Conservation (phyloP, 2,797 vertebrate species). For the Menidia menidia region DNA sequence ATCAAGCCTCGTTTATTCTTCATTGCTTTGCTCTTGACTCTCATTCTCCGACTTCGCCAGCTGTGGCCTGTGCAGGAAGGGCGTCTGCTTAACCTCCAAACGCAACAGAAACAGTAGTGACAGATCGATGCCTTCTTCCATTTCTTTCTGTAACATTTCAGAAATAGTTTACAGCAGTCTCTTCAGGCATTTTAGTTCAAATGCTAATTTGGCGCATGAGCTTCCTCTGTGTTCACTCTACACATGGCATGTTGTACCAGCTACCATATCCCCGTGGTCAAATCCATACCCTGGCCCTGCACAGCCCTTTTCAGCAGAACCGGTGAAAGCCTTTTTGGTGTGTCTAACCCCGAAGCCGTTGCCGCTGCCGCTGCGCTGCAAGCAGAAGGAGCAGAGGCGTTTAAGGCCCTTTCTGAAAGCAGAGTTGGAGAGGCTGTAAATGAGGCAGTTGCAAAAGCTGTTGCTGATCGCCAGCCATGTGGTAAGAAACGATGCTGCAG, state of each 20-base stretch:
- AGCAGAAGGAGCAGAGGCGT: constrained; percentile 92
- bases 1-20: constrained; percentile 23
- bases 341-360: constrained; percentile 57
- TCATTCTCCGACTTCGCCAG: constrained; percentile 42
- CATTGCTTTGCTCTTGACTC: constrained; percentile 30
- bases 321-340: constrained; percentile 85
- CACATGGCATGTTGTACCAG: constrained; percentile 81
- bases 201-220: constrained; percentile 26
- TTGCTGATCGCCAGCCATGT: constrained; percentile 99
- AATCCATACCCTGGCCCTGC: constrained; percentile 66
- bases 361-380: constrained; percentile 79
- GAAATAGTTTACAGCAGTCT: constrained; percentile 42
- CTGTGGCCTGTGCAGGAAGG: constrained; percentile 41
- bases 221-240: constrained; percentile 48
- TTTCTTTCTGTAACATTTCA: constrained; percentile 39
- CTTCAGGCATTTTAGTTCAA: constrained; percentile 38
- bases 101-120: constrained; percentile 42
- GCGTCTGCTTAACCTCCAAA: constrained; percentile 49
- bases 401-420: constrained; percentile 97
- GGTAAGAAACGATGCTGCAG: constrained; percentile 92
- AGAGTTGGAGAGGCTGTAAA: constrained; percentile 98
- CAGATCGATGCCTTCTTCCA: constrained; percentile 30
- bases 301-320: constrained; percentile 76
- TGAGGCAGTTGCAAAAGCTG: constrained; percentile 99
- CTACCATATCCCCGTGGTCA: constrained; percentile 53